Conservation (phyloP, 2,888 invertebrate genomes). For the Phalera bucephala region DNA sequence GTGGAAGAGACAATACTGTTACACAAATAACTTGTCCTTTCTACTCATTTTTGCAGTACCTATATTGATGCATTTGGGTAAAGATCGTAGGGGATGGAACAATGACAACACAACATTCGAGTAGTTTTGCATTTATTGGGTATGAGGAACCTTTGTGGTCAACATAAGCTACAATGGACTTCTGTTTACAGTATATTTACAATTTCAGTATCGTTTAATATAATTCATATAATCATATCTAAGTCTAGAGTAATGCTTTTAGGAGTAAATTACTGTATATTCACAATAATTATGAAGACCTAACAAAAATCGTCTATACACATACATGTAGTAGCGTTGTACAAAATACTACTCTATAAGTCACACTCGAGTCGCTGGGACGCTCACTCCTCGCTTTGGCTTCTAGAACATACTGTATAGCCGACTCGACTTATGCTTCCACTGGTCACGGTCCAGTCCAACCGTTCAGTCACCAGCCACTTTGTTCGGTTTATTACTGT, state of each 20-base stretch:
- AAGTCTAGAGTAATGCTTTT: constrained; percentile 68
- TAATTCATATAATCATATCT: constrained; percentile 66
- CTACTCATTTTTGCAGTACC: neutral
- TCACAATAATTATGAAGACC: constrained; percentile 77
- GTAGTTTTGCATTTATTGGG: constrained; percentile 83
- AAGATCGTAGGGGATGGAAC: constrained; percentile 13
- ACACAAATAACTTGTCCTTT: neutral
- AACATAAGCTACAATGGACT: constrained; percentile 83
- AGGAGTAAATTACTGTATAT: constrained; percentile 75
- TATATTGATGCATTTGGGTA: too few relatives aligned
- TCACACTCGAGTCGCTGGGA: constrained; percentile 52
- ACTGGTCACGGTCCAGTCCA: constrained; percentile 29
- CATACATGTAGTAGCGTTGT: constrained; percentile 68
- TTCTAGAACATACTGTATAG: constrained; percentile 44
- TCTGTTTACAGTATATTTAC: constrained; percentile 82
- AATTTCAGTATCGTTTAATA: constrained; percentile 74
- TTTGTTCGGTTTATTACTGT: constrained; percentile 67
- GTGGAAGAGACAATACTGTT: neutral
- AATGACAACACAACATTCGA: constrained; percentile 52
- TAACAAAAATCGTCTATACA: constrained; percentile 74
- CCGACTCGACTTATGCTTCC: constrained; percentile 36
- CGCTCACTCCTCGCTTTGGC: constrained; percentile 43
- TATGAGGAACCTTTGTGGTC: constrained; percentile 83
- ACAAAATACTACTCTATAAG: constrained; percentile 73
- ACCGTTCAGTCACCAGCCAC: constrained; percentile 48